phyloP scores from a whole-genome alignment of 1,140 invertebrate species.

The Ceratina australensis region DNA sequence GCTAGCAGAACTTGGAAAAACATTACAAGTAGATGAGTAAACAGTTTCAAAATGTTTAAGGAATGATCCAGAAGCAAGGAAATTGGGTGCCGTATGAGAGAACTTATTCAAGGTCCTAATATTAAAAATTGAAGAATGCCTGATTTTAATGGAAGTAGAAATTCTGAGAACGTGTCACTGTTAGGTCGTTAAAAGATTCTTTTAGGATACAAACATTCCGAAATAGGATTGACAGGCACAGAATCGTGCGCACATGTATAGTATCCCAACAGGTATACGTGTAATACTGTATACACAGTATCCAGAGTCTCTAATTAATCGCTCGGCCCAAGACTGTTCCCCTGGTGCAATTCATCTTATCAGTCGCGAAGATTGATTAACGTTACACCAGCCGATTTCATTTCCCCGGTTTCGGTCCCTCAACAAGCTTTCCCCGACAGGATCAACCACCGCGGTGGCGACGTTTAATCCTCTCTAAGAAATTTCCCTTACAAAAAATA shows the following conservation, averaged over 20 bases:
- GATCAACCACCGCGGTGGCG: slow-evolving; percentile 23
- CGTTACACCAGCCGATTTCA: slow-evolving; percentile 40
- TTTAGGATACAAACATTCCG: not conserved
- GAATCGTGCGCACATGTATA: not conserved
- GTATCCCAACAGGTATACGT: not conserved
- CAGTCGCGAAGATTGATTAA: slow-evolving; percentile 51
- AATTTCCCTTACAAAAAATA: not conserved
- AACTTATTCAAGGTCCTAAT: too few species aligned
- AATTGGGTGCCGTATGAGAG: too few species aligned
- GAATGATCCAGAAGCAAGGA: too few species aligned
- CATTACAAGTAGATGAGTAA: too few species aligned
- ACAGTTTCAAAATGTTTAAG: too few species aligned
- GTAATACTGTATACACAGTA: too few species aligned
- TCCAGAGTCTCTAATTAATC: slow-evolving; percentile 30
- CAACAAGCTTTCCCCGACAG: slow-evolving; percentile 48
- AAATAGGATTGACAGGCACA: not conserved
- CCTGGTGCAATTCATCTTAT: slow-evolving; percentile 41
- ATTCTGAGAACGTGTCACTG: too few species aligned
- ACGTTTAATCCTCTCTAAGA: not conserved
- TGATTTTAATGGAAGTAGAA: too few species aligned
- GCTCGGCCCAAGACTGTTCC: slow-evolving; percentile 6
- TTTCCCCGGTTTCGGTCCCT: slow-evolving; percentile 33
- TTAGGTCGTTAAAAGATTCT: too few species aligned
- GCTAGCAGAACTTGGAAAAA: too few species aligned
- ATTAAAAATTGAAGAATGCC: too few species aligned